Evolutionary conservation across 2,797 vertebrate genomes (phyloP), one percentile per base, ranked within the genome.

Genomic region (Orientallactaga sibirica): DNA sequence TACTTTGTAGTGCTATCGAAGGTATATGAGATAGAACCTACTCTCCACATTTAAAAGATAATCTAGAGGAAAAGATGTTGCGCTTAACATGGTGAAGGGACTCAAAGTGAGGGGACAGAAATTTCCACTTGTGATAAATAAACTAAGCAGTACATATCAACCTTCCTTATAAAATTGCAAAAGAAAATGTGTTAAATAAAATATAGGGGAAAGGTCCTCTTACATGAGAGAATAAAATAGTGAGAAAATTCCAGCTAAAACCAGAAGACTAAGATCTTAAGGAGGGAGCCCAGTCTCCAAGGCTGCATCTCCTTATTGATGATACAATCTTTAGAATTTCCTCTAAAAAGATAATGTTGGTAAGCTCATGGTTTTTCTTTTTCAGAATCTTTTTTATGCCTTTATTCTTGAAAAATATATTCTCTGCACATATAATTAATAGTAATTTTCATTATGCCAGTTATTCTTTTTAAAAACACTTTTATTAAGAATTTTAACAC

Each of bases 381-480:
- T 90, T 82, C 12, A 55, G 66, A 77, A 91, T 94, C 29, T 82
- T 85, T 74, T 71, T 48, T 81, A 62, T 75, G 29, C 55, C 33
- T 71, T 87, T 66, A 12, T 86, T 93, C 55, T 89, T 71, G 22
- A 71, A 94, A 81, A 81, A 82, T 37, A 43, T 41, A 81, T 64
- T 94, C n/a, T 81, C n/a, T 70, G 12, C 0, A 27, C n/a, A 85
- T 5, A 81, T 93, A 27, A 61, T 86, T 91, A 61, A 29, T 0
- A 71, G 19, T 41, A 70, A 68, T 80, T 93, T 89, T 84, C 41
- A 92, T 43, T 86, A 33, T 71, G 74, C 14, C 24, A 92, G 61
- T 90, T 67, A 85, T 25, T 77, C 70, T 37, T 86, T 94, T 37
- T 37, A 37, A 37, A 37, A 37, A 37, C 33, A 37, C 33, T 37